phyloP scores from a whole-genome alignment of 35 echinoderm and acorn worm species.

The Heliocidaris tuberculata region DNA sequence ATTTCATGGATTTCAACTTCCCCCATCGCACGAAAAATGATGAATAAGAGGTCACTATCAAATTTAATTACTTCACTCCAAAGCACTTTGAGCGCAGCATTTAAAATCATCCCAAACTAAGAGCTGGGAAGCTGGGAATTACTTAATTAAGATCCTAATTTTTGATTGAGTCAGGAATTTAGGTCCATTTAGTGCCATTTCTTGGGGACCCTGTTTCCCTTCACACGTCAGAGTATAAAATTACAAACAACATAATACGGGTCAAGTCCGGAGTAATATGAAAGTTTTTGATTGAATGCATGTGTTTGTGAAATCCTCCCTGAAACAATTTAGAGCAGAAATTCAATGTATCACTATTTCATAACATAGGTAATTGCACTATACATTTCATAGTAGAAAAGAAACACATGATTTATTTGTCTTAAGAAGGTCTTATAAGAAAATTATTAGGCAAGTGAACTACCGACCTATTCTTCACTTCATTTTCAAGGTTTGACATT shows the following conservation, averaged over 20 bases:
- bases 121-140: neutral
- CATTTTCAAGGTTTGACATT: neutral
- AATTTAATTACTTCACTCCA: neutral
- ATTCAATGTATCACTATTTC: neutral
- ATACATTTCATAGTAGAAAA: neutral
- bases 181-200: neutral
- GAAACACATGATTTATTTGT: neutral
- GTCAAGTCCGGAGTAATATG: neutral
- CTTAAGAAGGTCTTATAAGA: no score
- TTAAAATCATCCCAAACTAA: neutral
- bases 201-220: neutral
- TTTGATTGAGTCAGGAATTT: conserved; percentile 17
- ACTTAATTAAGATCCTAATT: conserved; percentile 19
- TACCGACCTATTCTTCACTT: neutral
- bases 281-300: neutral
- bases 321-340: neutral
- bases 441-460: no score
- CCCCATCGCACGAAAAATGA: neutral
- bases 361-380: neutral
- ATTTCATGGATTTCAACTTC: conserved; percentile 5
- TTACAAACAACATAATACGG: neutral
- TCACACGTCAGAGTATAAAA: neutral
- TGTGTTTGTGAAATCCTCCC: neutral
- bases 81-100: neutral
- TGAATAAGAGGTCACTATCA: conserved; percentile 11